These are phyloP conservation scores for Apoderus coryli DNA, from an alignment of 2,888 invertebrate genomes.

Conservation along the genomic window DNA sequence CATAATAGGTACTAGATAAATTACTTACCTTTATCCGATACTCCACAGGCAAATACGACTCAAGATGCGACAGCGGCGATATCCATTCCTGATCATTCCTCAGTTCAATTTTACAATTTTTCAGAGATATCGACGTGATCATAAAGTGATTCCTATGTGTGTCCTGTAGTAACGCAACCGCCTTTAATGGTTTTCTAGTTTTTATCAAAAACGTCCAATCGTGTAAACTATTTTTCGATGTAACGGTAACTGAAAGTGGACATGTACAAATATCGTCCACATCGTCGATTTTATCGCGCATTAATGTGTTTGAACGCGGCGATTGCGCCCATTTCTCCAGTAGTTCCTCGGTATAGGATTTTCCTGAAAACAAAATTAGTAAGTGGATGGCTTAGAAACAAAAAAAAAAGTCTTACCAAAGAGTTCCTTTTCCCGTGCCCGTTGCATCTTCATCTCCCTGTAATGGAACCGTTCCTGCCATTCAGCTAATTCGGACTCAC, in stretches of 20 bases:
- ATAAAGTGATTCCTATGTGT: conserved; percentile 52
- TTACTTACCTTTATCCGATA: conserved; percentile 22
- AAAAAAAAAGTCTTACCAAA: conserved; percentile 33
- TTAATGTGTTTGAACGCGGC: conserved; percentile 44
- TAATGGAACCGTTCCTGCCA: conserved; percentile 61
- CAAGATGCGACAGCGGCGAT: conserved; percentile 20
- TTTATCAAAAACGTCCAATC: conserved; percentile 46
- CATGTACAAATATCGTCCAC: conserved; percentile 43
- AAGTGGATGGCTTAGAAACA: conserved; percentile 1
- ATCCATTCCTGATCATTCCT: conserved; percentile 41
- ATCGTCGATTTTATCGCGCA: conserved; percentile 44
- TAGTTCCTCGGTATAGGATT: conserved; percentile 43
- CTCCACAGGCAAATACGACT: conserved; percentile 18
- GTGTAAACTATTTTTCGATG: conserved; percentile 44
- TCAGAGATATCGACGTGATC: conserved; percentile 35
- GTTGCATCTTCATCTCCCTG: conserved; percentile 44
- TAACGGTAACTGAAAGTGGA: conserved; percentile 44
- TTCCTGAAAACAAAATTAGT: conserved; percentile 20
- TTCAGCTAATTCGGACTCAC: conserved; percentile 52
- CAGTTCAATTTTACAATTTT: conserved; percentile 20
- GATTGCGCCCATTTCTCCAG: conserved; percentile 48
- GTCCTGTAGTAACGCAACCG: conserved; percentile 54
- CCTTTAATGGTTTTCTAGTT: conserved; percentile 38
- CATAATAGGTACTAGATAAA: too few species aligned
- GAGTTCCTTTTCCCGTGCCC: conserved; percentile 52